A percentile compares a stretch with the other conserved stretches of the same genome.
Conservation (phyloP, 2,797 vertebrate species). For the Takifugu rubripes region DNA sequence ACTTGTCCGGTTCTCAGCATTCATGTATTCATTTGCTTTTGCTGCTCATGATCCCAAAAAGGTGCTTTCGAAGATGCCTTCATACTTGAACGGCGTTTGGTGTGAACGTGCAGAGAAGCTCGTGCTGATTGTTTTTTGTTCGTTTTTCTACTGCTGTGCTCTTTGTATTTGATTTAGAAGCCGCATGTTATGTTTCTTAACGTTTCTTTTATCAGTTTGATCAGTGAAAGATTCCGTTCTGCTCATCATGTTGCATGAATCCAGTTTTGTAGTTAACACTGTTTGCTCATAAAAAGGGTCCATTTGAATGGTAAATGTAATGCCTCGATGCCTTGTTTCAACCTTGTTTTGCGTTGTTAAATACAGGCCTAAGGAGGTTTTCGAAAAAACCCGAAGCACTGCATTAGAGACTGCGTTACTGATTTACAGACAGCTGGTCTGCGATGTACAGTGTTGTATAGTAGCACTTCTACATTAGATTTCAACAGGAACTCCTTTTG, state of each 20-base stretch:
- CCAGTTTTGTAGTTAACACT: conserved; percentile 47
- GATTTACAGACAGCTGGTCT: conserved; percentile 68
- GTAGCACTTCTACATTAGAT: conserved; percentile 21
- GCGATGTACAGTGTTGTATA: conserved; percentile 51
- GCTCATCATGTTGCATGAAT: conserved; percentile 60
- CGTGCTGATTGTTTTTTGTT: conserved; percentile 26
- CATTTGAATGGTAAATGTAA: conserved; percentile 38
- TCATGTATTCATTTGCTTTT: conserved; percentile 51
- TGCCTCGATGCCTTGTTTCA: conserved; percentile 37
- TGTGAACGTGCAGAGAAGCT: conserved; percentile 42
- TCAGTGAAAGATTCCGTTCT: conserved; percentile 28
- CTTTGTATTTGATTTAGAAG: conserved; percentile 42
- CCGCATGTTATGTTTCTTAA: conserved; percentile 40
- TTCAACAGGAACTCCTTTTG: conserved; percentile 19
- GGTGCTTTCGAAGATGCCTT: conserved; percentile 79
- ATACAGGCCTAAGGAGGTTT: too few relatives aligned
- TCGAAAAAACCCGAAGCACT: too few relatives aligned
- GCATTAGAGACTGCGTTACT: conserved; percentile 1
- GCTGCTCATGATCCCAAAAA: conserved; percentile 63
- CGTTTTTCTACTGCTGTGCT: conserved; percentile 5
- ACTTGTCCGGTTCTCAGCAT: conserved; percentile 44
- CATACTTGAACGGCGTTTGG: conserved; percentile 36
- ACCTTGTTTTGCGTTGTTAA: not conserved
- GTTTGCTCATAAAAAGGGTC: conserved; percentile 27
- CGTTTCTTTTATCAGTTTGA: conserved; percentile 42